Base-by-base conservation (phyloP, 2,797 vertebrate species). In the Peromyscus nudipes region DNA sequence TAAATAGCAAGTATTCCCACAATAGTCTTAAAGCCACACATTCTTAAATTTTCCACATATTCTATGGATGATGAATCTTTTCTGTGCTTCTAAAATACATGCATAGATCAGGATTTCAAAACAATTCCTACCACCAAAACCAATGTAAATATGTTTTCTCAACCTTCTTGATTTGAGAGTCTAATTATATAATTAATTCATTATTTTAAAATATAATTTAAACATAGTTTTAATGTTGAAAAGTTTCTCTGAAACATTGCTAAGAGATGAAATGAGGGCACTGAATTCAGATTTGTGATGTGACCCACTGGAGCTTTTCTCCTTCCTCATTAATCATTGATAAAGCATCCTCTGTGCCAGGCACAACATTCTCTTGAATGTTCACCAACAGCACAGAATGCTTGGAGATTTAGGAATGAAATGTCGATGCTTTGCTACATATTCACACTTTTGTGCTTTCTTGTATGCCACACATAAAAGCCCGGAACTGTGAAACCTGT, bases 1-100 rank as follows among this genome's bases (percentile, higher is more conserved):
- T 75, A 94, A 67, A 92, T 80, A 69, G 16, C 2, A 92, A 40
- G 69, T 82, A 90, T 79, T 88, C 92, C 12, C 69, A 69, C 10
- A 88, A 93, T 64, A 17, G 62, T 0, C 62, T 71, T 90, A 86
- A 1, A 76, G 57, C 4, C 60, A 67, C 14, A 55, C 71, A 8
- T 91, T 97, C 4, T 79, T 83, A 86, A 94, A 82, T 81, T 76
- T 86, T 60, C n/a, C 14, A 46, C 57, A 2, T 34, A 40, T 46
- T 92, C 31, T 55, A 69, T 52, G 27, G 65, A 81, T 82, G 81
- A 49, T 77, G 9, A 16, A 86, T 91, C 2, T 43, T 95, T 96
- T 89, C 10, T 64, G 6, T 89, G 12, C 86, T 89, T 93, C 6
- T n/a, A 81, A 95, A 92, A 85, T 79, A 84, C 21, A 0, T 43